Base-by-base conservation (phyloP, 2,888 invertebrate genomes). In the Pelosia muscerda region DNA sequence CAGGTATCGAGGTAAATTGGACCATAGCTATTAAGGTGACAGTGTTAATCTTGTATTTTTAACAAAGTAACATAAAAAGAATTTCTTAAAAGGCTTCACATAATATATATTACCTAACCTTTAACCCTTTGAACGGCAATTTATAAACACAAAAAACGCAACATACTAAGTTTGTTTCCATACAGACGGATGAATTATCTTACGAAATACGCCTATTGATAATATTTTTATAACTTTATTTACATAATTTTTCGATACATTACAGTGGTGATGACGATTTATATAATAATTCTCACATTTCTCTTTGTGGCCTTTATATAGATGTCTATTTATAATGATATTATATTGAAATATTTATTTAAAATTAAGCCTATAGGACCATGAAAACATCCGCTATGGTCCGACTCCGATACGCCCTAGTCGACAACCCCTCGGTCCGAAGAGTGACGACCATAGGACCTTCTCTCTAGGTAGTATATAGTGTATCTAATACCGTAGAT, bases 141-240 rank as follows among this genome's bases (percentile, higher is more conserved):
- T 25, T 25, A 42, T 42, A 26, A 42, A 38, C 19, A 25, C 25
- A 42, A 60, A 49, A 9, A 49, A 49, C 9, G 49, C n/a, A n/a
- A 42, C 25, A 15, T 26, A 42, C 25, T 19, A 19, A 5, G 38
- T 42, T 38, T 42, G 22, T 19, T 25, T 42, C 2, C 25, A 60
- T 26, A 25, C 38, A 60, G 42, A 42, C 23, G 25, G 10, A 42
- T 60, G 13, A 25, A 38, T 60, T 42, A 60, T 42, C 42, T 60
- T 25, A 25, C 23, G 25, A 55, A 55, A 55, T 60, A 60, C 25
- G 60, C 42, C 38, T 42, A 25, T 42, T 19, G 19, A 42, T 42
- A 25, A 42, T 38, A 38, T 15, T 38, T 19, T 42, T 25, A 23
- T 59, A 25, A 25, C 25, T 15, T 26, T 25, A 55, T 55, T 55